Evolutionary conservation across 2,888 invertebrate species (phyloP), one percentile per base, ranked within the genome.

Genomic region (Hirudinaria manillensis): DNA sequence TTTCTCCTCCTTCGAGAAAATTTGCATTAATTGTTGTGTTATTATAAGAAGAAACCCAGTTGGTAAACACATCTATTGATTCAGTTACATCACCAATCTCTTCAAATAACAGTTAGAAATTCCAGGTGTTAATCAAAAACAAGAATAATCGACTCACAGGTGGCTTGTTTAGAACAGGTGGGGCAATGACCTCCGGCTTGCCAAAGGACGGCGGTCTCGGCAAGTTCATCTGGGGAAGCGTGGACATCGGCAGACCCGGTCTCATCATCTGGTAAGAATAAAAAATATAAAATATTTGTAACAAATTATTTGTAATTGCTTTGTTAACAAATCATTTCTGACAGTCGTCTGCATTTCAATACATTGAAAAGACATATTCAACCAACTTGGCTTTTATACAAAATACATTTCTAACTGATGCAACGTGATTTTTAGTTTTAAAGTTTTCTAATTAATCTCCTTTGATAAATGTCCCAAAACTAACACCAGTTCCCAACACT

Each of bases 1-100:
- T 77, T 86, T 84, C 70, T 84, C 84, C 66, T 79, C 80, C 65
- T 76, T n/a, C 27, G 29, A 36, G 36, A 21, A 51, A 65, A 72
- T 27, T 21, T 45, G 13, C 6, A n/a, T n/a, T 34, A 16, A 21
- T 34, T 34, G 27, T 70, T 21, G 16, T 36, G 34, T 34, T 36
- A 16, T 70, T 16, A 34, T 21, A 70, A 36, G 24, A 36, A 70
- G 36, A 21, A 19, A 19, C 19, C 19, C 55, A 55, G 21, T 19
- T 19, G 21, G 19, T 55, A 55, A 55, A 19, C 16, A 27, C 24
- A 19, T 21, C 19, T 27, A 19, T 13, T 66, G 27, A 66, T 66
- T 13, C 27, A 66, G 13, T 29, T 24, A 66, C n/a, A 45, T 45
- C 13, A 10, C 4, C 16, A 45, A 6, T 16, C 16, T 45, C 45